A percentile compares a stretch with the other conserved stretches of the same genome.
Evolutionary conservation across 2,797 vertebrate genomes (phyloP).

Genomic region (Danio aesculapii): DNA sequence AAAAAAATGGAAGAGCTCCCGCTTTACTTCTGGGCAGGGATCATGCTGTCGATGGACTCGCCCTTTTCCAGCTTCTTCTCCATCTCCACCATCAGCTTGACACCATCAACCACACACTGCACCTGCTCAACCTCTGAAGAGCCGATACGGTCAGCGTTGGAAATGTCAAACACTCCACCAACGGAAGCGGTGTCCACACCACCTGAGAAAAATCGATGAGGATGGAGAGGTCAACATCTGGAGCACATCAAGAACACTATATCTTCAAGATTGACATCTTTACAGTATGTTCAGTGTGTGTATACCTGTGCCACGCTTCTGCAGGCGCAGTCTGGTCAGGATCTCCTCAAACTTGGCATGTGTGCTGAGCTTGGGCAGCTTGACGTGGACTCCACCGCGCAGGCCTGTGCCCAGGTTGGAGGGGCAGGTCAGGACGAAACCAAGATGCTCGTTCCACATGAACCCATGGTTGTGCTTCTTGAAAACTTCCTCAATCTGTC

Average conservation of each 20-base stretch:
- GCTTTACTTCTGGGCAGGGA: slow-evolving; percentile 78
- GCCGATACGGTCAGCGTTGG: slow-evolving; percentile 86
- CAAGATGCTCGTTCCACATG: slow-evolving; percentile 88
- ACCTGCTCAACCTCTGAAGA: slow-evolving; percentile 88
- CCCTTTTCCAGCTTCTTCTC: slow-evolving; percentile 90
- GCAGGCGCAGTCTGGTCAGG: slow-evolving; percentile 84
- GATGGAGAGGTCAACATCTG: background rate
- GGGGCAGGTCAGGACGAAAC: slow-evolving; percentile 86
- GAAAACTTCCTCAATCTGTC: slow-evolving; percentile 88
- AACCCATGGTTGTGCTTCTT: slow-evolving; percentile 84
- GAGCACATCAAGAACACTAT: background rate
- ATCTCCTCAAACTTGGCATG: slow-evolving; percentile 87
- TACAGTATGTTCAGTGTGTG: background rate
- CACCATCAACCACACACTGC: slow-evolving; percentile 88
- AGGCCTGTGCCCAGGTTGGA: slow-evolving; percentile 87
- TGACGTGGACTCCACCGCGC: slow-evolving; percentile 85
- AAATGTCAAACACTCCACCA: slow-evolving; percentile 86
- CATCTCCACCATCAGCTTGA: slow-evolving; percentile 90
- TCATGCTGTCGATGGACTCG: slow-evolving; percentile 80
- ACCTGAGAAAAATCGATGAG: slow-evolving; percentile 67
- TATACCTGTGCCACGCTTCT: slow-evolving; percentile 87
- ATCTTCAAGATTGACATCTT: background rate
- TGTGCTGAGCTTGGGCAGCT: slow-evolving; percentile 83
- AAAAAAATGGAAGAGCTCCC: slow-evolving; percentile 55
- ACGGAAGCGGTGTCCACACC: slow-evolving; percentile 87